Conservation (phyloP, 2,797 vertebrate genomes). For the Onychomys arenicola region DNA sequence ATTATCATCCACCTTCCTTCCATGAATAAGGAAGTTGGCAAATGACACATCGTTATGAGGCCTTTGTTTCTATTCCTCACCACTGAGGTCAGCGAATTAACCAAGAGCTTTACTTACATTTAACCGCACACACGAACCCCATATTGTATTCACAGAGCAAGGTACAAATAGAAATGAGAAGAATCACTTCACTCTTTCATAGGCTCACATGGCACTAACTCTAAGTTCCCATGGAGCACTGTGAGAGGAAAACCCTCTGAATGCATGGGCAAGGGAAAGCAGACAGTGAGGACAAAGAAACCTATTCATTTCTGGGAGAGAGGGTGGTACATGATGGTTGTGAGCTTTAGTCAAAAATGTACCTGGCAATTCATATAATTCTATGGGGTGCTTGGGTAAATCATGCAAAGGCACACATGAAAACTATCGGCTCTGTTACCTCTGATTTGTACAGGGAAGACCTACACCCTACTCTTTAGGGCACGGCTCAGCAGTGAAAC, state of each 20-base stretch:
- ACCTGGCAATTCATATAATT: background rate
- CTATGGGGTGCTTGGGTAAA: background rate
- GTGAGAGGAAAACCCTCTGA: background rate
- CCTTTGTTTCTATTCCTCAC: background rate
- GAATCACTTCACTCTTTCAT: background rate
- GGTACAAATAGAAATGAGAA: background rate
- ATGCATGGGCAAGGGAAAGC: background rate
- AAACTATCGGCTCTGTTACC: background rate
- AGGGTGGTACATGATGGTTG: background rate
- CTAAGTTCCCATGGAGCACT: background rate
- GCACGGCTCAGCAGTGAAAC: rapidly evolving
- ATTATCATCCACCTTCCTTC: background rate
- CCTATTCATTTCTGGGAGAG: background rate
- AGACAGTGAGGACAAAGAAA: background rate
- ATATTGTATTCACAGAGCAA: background rate
- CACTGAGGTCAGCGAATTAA: background rate
- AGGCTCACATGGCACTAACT: background rate
- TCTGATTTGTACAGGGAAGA: background rate
- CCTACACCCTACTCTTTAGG: background rate
- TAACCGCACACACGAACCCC: background rate
- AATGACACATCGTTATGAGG: background rate
- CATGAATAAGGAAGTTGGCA: background rate
- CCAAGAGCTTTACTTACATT: background rate
- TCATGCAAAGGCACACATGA: background rate
- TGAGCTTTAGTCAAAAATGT: background rate